Evolutionary conservation across 2,797 vertebrate genomes (phyloP), one percentile per base, ranked within the genome.

Genomic region (Lacerta agilis): DNA sequence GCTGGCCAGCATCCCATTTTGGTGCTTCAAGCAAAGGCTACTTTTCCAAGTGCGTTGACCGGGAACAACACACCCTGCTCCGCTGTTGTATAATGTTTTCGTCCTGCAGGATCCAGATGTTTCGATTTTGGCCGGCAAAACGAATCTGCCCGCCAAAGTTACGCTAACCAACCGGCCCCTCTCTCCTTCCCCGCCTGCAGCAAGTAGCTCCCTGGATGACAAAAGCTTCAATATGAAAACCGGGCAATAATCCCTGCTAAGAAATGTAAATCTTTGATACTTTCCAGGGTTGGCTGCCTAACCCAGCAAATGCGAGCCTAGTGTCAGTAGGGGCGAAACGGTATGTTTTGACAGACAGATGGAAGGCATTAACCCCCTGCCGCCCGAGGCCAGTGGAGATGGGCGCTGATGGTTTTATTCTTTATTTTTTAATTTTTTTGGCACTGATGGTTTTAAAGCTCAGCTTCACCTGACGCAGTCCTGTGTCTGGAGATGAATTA

Each of bases 241-340:
- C 91, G 89, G 45, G 90, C 33, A 84, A 23, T 89, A 90, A 94
- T 88, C 11, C 88, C 92, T 92, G 82, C 85, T 83, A 91, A 89
- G 93, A 92, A 95, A 94, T 91, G 80, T 91, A 92, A 95, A 96
- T 84, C 85, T 18, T 45, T 77, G n/a, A 76, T 87, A 80, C 36
- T 43, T 90, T 92, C 72, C 94, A 92, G 92, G 91, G 90, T 76
- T 90, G 94, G n/a, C 55, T 88, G 84, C 90, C 89, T 92, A 92
- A 93, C 94, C 92, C 93, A 85, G 91, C 92, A 88, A 89, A 94
- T 79, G 87, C 94, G 95, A 94, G 85, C 90, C 87, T 91, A 86
- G 94, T 94, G 94, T 95, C 95, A 96, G 95, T 93, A 94, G 61
- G 88, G 89, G 90, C 80, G 86, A 92, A 90, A 91, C 33, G 49